A percentile compares a stretch with the other conserved stretches of the same genome.
phyloP scores from a whole-genome alignment of 2,113 vertebrate species.

The Malaclemys terrapin region DNA sequence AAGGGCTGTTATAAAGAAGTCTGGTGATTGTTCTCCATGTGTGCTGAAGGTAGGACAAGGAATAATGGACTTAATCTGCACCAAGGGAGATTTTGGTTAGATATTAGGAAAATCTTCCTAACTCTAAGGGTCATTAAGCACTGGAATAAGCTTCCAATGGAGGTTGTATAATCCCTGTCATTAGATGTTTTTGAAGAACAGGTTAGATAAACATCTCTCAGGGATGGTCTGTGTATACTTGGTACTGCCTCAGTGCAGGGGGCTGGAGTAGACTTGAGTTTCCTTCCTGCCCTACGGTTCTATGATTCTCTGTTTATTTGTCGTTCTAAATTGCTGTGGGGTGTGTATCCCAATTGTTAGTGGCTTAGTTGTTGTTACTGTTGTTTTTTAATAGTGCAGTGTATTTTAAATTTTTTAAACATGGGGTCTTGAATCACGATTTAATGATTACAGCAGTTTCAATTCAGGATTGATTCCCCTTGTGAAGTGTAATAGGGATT shows the following conservation, averaged over 20 bases:
- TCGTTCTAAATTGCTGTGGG: background rate
- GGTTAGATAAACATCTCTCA: background rate
- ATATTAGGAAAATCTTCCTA: background rate
- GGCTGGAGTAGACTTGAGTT: background rate
- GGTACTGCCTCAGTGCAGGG: background rate
- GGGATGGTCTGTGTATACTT: too few species aligned
- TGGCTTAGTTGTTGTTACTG: background rate
- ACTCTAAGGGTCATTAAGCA: background rate
- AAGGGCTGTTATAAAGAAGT: background rate
- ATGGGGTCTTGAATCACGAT: background rate
- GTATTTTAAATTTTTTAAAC: slow-evolving; percentile 33
- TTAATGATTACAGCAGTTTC: background rate
- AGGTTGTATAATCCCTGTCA: background rate
- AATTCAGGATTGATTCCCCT: slow-evolving; percentile 33
- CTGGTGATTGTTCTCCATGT: background rate
- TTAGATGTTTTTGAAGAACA: background rate
- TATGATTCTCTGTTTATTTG: background rate
- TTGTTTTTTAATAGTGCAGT: background rate
- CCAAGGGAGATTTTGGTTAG: background rate
- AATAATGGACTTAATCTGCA: background rate
- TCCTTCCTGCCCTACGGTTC: background rate
- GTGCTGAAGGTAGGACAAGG: background rate
- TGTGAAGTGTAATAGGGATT: background rate
- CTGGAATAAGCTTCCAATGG: background rate
- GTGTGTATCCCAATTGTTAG: background rate